Percentiles rank a stretch among this genome's conserved stretches.
Conservation (phyloP, 2,888 invertebrate species). For the Aethes cnicana region DNA sequence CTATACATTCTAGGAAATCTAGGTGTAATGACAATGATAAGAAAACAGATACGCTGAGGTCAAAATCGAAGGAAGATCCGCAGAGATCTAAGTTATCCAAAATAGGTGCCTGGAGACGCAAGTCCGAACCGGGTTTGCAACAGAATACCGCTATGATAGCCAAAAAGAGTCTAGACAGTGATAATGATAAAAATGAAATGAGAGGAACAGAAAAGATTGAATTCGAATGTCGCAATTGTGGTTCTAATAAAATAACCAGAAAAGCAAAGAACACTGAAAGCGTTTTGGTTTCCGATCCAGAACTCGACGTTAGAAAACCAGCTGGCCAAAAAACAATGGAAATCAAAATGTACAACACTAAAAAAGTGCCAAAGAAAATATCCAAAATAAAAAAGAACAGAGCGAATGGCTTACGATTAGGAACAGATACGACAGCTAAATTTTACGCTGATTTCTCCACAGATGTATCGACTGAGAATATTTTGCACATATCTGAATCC, state of each 20-base stretch:
- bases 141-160: conserved; percentile 60
- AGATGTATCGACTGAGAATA: conserved; percentile 84
- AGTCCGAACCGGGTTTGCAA: conserved; percentile 87
- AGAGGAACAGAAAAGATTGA: conserved; percentile 72
- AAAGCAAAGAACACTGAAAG: conserved; percentile 55
- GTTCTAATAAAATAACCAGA: conserved; percentile 68
- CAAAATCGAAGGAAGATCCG: conserved; percentile 78
- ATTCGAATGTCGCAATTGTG: conserved; percentile 75
- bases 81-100: conserved; percentile 72
- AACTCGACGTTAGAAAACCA: conserved; percentile 56
- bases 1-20: conserved; percentile 59
- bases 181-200: conserved; percentile 57
- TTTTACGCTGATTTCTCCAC: conserved; percentile 86
- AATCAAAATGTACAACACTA: conserved; percentile 85
- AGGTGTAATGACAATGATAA: conserved; percentile 65
- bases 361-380: conserved; percentile 87
- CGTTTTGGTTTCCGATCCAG: conserved; percentile 63
- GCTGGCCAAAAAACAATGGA: conserved; percentile 65
- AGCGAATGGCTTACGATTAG: conserved; percentile 76
- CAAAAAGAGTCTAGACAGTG: conserved; percentile 67
- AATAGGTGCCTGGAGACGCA: conserved; percentile 86
- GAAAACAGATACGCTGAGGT: conserved; percentile 71
- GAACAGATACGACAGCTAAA: conserved; percentile 81
- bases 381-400: conserved; percentile 87
- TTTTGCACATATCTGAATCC: conserved; percentile 85